A percentile compares a stretch with the other conserved stretches of the same genome.
Conservation (phyloP, 2,888 invertebrate species). For the Dicycla oo region DNA sequence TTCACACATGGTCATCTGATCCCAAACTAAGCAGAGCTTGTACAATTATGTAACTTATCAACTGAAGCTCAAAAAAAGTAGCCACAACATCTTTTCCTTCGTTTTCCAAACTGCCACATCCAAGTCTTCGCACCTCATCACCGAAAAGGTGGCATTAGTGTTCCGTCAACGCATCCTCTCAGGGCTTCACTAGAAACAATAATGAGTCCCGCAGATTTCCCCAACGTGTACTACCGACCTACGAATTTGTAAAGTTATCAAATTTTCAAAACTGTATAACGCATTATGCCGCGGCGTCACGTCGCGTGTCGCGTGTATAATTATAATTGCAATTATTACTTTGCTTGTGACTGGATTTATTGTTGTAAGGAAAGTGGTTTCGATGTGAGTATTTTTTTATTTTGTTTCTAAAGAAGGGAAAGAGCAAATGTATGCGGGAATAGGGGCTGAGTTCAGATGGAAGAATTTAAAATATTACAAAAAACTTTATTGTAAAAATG, state of each 20-base stretch:
- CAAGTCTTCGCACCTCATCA: constrained; percentile 60
- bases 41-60: no score
- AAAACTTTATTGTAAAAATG: not conserved
- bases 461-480: not conserved
- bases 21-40: no score
- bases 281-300: constrained; percentile 79
- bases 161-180: constrained; percentile 81
- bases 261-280: constrained; percentile 89
- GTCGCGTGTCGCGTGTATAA: constrained; percentile 76
- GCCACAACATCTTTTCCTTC: rapidly evolving
- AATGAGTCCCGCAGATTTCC: constrained; percentile 87
- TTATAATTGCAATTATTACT: constrained; percentile 86
- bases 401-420: not conserved
- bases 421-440: not conserved
- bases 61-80: not conserved
- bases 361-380: constrained; percentile 35
- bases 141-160: constrained; percentile 85
- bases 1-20: no score
- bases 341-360: constrained; percentile 53
- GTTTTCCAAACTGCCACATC: constrained; percentile 43
- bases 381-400: not conserved
- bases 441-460: not conserved
- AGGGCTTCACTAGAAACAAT: constrained; percentile 83
- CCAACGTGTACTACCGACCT: constrained; percentile 86
- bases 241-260: constrained; percentile 90